phyloP scores from a whole-genome alignment of 2,797 vertebrate genomes.

The Carduelis carduelis region DNA sequence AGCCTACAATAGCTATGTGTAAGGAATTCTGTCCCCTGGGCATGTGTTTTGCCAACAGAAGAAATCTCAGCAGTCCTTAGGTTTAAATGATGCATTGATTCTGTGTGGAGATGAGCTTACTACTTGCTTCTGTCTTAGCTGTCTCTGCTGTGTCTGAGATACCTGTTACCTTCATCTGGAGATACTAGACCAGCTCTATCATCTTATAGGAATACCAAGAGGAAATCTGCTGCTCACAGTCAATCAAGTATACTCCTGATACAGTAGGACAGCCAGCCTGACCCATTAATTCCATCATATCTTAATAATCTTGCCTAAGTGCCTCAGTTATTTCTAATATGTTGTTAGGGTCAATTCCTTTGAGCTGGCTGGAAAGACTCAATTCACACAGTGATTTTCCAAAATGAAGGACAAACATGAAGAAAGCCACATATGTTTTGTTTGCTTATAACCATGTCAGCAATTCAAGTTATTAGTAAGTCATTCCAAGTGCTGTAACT shows the following conservation, averaged over 20 bases:
- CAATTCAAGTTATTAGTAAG: neutral
- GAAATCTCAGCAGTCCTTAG: neutral
- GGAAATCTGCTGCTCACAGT: neutral
- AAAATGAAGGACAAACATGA: neutral
- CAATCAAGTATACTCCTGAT: neutral
- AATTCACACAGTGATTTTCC: neutral
- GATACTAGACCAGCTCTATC: neutral
- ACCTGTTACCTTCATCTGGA: neutral
- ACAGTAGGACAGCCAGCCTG: neutral
- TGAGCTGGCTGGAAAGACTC: neutral
- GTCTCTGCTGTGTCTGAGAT: neutral
- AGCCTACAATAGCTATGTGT: neutral
- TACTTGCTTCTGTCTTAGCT: neutral
- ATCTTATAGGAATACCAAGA: neutral
- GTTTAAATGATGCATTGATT: neutral
- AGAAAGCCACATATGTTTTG: neutral
- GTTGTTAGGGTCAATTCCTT: neutral
- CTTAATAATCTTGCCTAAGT: slow-evolving; percentile 48
- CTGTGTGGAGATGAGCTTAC: neutral
- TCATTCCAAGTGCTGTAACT: neutral
- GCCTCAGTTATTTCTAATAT: slow-evolving; percentile 9
- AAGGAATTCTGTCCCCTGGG: neutral
- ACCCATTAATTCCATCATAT: neutral
- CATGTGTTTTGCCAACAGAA: neutral
- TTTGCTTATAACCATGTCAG: neutral